These are phyloP conservation scores for Tiphia femorata DNA, from an alignment of 2,888 invertebrate genomes.

Conservation along the genomic window DNA sequence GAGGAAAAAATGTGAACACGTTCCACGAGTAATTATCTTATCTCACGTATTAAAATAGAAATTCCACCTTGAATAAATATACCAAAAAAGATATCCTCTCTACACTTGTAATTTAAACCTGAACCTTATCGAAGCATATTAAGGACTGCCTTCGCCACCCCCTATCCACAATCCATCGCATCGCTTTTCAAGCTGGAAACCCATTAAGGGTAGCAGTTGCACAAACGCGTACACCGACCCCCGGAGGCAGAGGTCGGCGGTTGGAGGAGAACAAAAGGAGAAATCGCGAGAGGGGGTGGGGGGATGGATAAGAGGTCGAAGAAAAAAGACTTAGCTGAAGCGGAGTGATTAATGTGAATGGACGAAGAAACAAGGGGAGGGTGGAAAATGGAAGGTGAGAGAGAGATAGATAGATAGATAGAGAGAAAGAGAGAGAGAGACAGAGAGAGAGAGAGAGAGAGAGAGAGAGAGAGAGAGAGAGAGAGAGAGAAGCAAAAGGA, in stretches of 20 bases:
- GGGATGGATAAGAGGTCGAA: neutral
- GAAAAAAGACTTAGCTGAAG: slow-evolving; percentile 3
- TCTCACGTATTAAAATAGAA: too few species aligned
- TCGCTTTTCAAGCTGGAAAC: slow-evolving; percentile 35
- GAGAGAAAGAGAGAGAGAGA: too few species aligned
- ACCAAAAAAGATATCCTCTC: neutral
- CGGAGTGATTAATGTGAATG: slow-evolving; percentile 46
- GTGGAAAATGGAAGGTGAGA: too few species aligned
- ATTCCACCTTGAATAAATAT: slow-evolving; percentile 10
- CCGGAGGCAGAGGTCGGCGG: slow-evolving; percentile 29
- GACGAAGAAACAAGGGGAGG: slow-evolving; percentile 30
- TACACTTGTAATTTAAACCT: slow-evolving; percentile 32
- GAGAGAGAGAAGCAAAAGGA: slow-evolving; percentile 10
- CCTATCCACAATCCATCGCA: slow-evolving; percentile 34
- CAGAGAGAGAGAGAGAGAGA: too few species aligned
- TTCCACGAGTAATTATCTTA: slow-evolving; percentile 12
- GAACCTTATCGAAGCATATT: slow-evolving; percentile 44
- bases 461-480: too few species aligned
- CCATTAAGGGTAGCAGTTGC: slow-evolving; percentile 45
- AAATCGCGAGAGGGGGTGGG: slow-evolving; percentile 9
- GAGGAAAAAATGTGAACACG: neutral
- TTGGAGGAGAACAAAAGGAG: slow-evolving; percentile 36
- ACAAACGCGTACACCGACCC: slow-evolving; percentile 16
- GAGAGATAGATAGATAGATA: too few species aligned
- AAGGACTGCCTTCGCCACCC: too few species aligned